Conservation (phyloP, 2,888 invertebrate genomes). For the Oasisia sp. region DNA sequence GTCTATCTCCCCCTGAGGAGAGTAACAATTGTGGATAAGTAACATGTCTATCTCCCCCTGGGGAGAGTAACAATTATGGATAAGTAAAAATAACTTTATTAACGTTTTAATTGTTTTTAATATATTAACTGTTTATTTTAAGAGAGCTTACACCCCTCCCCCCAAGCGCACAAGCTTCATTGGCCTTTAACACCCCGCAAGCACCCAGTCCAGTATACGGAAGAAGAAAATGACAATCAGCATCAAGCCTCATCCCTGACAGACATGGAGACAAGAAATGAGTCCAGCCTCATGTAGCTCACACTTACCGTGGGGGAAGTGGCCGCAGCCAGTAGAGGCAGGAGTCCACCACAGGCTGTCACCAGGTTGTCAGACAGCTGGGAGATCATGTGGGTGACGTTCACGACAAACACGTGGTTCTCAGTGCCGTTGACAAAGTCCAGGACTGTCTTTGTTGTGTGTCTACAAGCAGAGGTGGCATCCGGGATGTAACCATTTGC, state of each 20-base stretch:
- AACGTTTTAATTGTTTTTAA: no score
- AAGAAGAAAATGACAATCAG: no score
- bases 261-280: no score
- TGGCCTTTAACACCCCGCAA: no score
- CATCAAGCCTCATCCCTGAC: no score
- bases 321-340: constrained; percentile 96
- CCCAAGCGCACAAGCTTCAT: no score
- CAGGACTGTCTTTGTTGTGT: constrained; percentile 94
- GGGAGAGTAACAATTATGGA: neutral
- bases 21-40: neutral
- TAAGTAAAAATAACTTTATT: no score
- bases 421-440: constrained; percentile 98
- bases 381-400: constrained; percentile 98
- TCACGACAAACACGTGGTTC: constrained; percentile 98
- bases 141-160: no score
- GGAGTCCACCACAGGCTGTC: constrained; percentile 95
- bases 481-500: no score
- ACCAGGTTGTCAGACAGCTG: constrained; percentile 98
- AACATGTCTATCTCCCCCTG: neutral
- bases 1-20: neutral
- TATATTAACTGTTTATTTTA: no score
- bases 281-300: no score
- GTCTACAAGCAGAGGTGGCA: constrained; percentile 71
- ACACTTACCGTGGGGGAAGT: constrained; percentile 94
- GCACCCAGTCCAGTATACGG: no score